A percentile compares a stretch with the other conserved stretches of the same genome.
phyloP scores from a whole-genome alignment of 2,888 invertebrate genomes.

The Aricia artaxerxes region DNA sequence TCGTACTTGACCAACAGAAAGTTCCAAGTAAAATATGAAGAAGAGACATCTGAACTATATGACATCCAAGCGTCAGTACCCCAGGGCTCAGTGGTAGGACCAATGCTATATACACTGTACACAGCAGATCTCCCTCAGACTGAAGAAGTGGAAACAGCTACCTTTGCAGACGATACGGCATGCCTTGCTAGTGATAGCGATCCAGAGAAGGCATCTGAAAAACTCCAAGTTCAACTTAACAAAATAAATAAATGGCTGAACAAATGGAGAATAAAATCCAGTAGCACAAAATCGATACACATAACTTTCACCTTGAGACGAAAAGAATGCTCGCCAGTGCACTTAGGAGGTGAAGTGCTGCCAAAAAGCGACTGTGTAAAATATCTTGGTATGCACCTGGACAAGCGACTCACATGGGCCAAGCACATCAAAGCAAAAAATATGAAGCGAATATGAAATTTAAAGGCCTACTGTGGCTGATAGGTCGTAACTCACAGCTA shows the following conservation, averaged over 20 bases:
- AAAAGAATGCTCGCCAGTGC: too few species aligned
- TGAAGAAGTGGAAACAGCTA: background rate
- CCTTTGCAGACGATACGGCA: background rate
- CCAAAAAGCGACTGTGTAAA: too few species aligned
- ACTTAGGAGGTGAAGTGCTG: too few species aligned
- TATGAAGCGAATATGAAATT: background rate
- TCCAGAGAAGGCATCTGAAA: background rate
- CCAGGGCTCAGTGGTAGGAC: too few species aligned
- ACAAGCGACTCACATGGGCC: background rate
- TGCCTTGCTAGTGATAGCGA: background rate
- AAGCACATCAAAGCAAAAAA: background rate
- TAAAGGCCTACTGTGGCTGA: background rate
- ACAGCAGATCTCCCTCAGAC: background rate
- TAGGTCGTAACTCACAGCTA: background rate
- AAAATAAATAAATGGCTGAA: background rate
- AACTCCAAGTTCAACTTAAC: background rate
- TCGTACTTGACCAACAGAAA: too few species aligned
- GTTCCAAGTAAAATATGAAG: background rate
- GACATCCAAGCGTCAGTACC: background rate
- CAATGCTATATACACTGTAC: too few species aligned
- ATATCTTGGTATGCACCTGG: background rate
- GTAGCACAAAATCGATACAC: background rate
- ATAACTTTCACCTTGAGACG: background rate
- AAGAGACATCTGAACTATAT: background rate
- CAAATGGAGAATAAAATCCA: conserved; percentile 2